Conservation (phyloP, 2,888 invertebrate genomes). For the Zaprionus bogoriensis region DNA sequence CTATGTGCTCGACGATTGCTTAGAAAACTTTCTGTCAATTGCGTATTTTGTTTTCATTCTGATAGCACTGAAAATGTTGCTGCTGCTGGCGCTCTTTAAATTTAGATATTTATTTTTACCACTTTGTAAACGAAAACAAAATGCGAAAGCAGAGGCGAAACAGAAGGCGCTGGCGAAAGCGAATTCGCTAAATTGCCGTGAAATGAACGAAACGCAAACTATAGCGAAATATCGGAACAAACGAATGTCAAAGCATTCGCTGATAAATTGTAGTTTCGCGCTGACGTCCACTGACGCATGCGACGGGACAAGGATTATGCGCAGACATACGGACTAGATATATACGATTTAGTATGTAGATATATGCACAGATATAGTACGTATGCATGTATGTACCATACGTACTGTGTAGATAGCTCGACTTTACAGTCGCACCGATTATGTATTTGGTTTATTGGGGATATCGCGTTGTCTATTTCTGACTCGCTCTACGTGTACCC, state of each 20-base stretch:
- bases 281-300: conserved; percentile 30
- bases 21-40: conserved; percentile 40
- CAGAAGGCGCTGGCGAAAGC: conserved; percentile 52
- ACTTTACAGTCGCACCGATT: not conserved
- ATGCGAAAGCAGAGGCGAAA: conserved; percentile 31
- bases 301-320: conserved; percentile 23
- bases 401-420: not conserved
- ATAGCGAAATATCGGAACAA: conserved; percentile 10
- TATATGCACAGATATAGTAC: not conserved
- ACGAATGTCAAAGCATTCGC: conserved; percentile 47
- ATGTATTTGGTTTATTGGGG: conserved; percentile 13
- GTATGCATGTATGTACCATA: not conserved
- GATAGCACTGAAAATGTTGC: conserved; percentile 1
- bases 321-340: not conserved
- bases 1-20: not conserved
- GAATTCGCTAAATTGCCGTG: conserved; percentile 64
- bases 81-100: conserved; percentile 26
- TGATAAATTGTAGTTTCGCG: conserved; percentile 44
- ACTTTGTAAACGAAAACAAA: conserved; percentile 25
- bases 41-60: conserved; percentile 63
- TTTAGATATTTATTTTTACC: conserved; percentile 52
- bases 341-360: too few species aligned
- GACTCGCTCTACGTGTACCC: conserved; percentile 1
- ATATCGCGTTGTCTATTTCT: not conserved
- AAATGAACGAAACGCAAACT: conserved; percentile 53